These are phyloP conservation scores for Bombus superbus DNA, from an alignment of 1,140 invertebrate species.

Conservation along the genomic window DNA sequence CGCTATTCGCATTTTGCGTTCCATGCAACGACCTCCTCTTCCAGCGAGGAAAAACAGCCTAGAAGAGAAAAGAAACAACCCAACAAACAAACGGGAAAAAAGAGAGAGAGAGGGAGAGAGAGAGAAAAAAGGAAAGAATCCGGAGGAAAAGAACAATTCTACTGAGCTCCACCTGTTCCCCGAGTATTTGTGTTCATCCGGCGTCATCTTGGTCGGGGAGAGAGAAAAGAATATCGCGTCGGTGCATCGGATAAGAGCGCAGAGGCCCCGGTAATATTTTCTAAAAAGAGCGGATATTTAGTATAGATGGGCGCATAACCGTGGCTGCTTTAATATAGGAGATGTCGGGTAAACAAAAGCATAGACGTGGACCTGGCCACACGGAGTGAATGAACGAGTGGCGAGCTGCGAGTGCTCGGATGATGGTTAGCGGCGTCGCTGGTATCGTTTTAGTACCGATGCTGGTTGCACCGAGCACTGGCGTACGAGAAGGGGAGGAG, in stretches of 20 bases:
- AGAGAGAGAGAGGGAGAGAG: not conserved
- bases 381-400: conserved; percentile 75
- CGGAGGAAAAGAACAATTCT: conserved; percentile 8
- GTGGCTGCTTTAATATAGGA: conserved; percentile 79
- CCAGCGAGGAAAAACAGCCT: not conserved
- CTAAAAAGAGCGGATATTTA: conserved; percentile 61
- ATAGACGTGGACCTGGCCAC: conserved; percentile 74
- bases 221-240: conserved; percentile 57
- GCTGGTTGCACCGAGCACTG: conserved; percentile 32
- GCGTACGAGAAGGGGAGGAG: conserved; percentile 37
- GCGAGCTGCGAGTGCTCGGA: conserved; percentile 59
- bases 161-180: conserved; percentile 1
- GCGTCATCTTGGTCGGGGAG: conserved; percentile 37
- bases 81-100: not conserved
- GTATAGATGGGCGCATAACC: conserved; percentile 46
- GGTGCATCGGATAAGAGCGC: conserved; percentile 45
- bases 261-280: conserved; percentile 64
- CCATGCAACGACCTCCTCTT: conserved; percentile 6
- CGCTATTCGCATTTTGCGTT: conserved; percentile 19
- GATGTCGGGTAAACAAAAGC: conserved; percentile 82
- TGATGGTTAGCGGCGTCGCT: conserved; percentile 62
- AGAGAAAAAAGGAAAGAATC: not conserved
- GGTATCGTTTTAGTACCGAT: conserved; percentile 51
- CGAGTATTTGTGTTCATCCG: conserved; percentile 44
- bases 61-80: not conserved